phyloP scores from a whole-genome alignment of 2,113 vertebrate species.

The Pteruthius melanotis region DNA sequence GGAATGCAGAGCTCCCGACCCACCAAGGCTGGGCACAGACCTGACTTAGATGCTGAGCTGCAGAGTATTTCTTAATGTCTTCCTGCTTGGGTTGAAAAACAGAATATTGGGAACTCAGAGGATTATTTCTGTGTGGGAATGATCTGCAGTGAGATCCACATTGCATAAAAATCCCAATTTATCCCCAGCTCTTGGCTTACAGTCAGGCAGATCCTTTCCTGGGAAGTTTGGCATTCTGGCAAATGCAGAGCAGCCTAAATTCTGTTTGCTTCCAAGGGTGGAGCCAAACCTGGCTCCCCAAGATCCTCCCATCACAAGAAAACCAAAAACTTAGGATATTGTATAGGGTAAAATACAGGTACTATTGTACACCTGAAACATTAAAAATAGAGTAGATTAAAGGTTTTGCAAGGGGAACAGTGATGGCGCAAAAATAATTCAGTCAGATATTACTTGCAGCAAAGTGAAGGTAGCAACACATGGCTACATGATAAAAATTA shows the following conservation, averaged over 20 bases:
- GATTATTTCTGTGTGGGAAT: not conserved
- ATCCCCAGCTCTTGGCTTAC: not conserved
- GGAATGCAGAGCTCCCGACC: fast-evolving
- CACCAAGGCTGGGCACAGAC: not conserved
- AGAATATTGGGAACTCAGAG: not conserved
- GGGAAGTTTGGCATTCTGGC: not conserved
- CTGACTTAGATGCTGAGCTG: not conserved
- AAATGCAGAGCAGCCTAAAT: not conserved
- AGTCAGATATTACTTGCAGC: not conserved
- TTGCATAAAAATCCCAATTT: not conserved
- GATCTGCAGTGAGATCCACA: not conserved
- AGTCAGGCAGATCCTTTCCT: not conserved
- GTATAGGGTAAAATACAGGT: not conserved
- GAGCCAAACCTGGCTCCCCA: not conserved
- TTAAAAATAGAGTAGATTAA: not conserved
- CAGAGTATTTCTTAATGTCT: not conserved
- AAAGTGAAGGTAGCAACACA: not conserved
- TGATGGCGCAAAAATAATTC: not conserved
- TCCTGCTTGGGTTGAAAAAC: not conserved
- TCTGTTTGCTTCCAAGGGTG: not conserved
- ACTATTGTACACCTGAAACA: not conserved
- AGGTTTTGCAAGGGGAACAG: not conserved
- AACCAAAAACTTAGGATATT: not conserved
- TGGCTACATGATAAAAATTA: not conserved
- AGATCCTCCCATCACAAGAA: not conserved